phyloP scores from a whole-genome alignment of 2,113 vertebrate genomes.

The Rhizomys pruinosus region DNA sequence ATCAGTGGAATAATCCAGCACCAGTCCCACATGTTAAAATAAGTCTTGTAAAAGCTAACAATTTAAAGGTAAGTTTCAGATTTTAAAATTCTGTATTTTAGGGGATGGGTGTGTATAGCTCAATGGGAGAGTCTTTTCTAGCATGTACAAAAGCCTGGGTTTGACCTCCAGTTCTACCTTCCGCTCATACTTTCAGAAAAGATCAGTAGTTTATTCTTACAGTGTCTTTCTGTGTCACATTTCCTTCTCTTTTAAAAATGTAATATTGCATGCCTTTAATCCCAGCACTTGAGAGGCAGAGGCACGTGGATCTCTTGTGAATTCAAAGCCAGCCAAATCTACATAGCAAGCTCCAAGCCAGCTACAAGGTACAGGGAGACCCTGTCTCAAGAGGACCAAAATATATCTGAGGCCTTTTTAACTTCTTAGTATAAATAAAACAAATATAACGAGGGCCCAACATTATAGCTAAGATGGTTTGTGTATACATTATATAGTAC shows the following conservation, averaged over 20 bases:
- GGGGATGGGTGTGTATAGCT: background rate
- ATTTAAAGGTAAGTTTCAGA: constrained; percentile 84
- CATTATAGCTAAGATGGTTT: background rate
- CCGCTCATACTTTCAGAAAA: background rate
- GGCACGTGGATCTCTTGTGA: too few relatives aligned
- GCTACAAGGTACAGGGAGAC: too few relatives aligned
- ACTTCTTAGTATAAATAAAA: constrained; percentile 10
- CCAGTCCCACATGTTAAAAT: constrained; percentile 90
- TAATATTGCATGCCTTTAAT: background rate
- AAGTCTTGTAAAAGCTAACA: constrained; percentile 82
- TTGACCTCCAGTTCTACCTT: background rate
- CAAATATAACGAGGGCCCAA: background rate
- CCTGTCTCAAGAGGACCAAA: too few relatives aligned
- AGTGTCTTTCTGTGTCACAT: background rate
- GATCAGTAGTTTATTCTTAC: background rate
- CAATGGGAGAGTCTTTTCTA: background rate
- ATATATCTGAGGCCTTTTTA: too few relatives aligned
- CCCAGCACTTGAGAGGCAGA: too few relatives aligned
- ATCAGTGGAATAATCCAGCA: constrained; percentile 93
- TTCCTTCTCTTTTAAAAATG: background rate
- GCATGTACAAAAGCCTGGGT: background rate
- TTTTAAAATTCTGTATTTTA: constrained; percentile 22
- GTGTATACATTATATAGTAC: background rate
- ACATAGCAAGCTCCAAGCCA: too few relatives aligned
- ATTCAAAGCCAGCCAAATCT: too few relatives aligned